Evolutionary conservation across 2,888 invertebrate genomes (phyloP).

Genomic region (Drosophila affinis): DNA sequence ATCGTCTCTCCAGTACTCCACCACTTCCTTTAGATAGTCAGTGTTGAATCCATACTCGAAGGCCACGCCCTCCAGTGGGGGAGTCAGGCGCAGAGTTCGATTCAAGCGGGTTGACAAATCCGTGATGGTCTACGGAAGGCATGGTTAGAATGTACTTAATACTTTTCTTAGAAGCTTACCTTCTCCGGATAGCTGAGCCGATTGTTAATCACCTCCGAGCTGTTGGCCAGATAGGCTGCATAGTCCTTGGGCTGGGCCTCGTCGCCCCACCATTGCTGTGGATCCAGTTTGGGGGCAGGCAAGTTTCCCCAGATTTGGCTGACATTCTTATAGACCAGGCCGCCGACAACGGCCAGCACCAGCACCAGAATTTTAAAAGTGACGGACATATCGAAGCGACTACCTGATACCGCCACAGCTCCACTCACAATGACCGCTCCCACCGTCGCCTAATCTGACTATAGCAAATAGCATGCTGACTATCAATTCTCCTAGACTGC

Average conservation of each 20-base stretch:
- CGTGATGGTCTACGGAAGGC: conserved; percentile 84
- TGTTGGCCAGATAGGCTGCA: conserved; percentile 68
- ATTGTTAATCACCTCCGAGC: conserved; percentile 68
- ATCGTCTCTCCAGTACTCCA: conserved; percentile 91
- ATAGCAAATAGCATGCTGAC: neutral
- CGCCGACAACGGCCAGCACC: conserved; percentile 67
- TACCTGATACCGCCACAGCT: neutral
- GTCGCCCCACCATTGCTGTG: conserved; percentile 81
- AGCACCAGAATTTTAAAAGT: conserved; percentile 65
- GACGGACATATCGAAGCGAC: conserved; percentile 60
- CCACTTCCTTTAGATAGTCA: conserved; percentile 87
- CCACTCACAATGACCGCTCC: neutral
- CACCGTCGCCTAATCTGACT: neutral
- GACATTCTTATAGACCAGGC: conserved; percentile 66
- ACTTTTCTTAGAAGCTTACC: conserved; percentile 45
- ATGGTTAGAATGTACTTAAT: too few relatives aligned
- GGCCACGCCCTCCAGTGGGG: conserved; percentile 86
- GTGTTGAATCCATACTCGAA: conserved; percentile 94
- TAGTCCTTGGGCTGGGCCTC: conserved; percentile 73
- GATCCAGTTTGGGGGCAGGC: conserved; percentile 64
- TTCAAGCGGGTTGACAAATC: conserved; percentile 86
- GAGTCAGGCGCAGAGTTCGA: conserved; percentile 82
- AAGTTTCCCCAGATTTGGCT: conserved; percentile 60
- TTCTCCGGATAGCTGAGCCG: conserved; percentile 59
- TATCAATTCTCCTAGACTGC: neutral